Base-by-base conservation (phyloP, 2,113 vertebrate species). In the Trichomycterus rosablanca region DNA sequence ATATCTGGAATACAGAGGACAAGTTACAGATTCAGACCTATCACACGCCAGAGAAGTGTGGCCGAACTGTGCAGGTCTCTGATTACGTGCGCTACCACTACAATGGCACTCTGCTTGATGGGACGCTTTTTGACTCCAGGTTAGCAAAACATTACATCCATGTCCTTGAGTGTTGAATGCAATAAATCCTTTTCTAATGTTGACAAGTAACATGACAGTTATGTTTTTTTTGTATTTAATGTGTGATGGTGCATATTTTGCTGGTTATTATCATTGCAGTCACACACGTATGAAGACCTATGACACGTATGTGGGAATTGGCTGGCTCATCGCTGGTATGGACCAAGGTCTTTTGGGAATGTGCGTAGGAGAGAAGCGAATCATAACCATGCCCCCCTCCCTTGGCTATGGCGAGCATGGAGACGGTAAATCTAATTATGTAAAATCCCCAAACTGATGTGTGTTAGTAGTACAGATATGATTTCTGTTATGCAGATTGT, bases 121-220 rank as follows among this genome's bases (percentile, higher is more conserved):
- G 96, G n/a, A 99, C 95, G 0, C 86, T 98, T 0, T 99, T 99
- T 63, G 95, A 99, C 54, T 99, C 96, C 5, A 99, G 96, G 96
- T 99, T 63, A 74, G 64, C 8, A 24, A 24, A 63, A 35, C 9
- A 2, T n/a, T 15, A 15, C n/a, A n/a, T n/a, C n/a, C n/a, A n/a
- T n/a, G n/a, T n/a, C n/a, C n/a, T n/a, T n/a, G n/a, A n/a, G n/a
- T n/a, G n/a, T n/a, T n/a, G n/a, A n/a, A n/a, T n/a, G n/a, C n/a
- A n/a, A n/a, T n/a, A n/a, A n/a, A n/a, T n/a, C n/a, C n/a, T n/a
- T n/a, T n/a, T n/a, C n/a, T n/a, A n/a, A n/a, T n/a, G n/a, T n/a
- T n/a, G n/a, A n/a, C n/a, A n/a, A n/a, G n/a, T n/a, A n/a, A n/a
- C n/a, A n/a, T n/a, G n/a, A n/a, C n/a, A n/a, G n/a, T n/a, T n/a